Percentiles rank a stretch among this genome's conserved stretches.
Evolutionary conservation across 2,113 vertebrate genomes (phyloP).

Genomic region (Castor canadensis): DNA sequence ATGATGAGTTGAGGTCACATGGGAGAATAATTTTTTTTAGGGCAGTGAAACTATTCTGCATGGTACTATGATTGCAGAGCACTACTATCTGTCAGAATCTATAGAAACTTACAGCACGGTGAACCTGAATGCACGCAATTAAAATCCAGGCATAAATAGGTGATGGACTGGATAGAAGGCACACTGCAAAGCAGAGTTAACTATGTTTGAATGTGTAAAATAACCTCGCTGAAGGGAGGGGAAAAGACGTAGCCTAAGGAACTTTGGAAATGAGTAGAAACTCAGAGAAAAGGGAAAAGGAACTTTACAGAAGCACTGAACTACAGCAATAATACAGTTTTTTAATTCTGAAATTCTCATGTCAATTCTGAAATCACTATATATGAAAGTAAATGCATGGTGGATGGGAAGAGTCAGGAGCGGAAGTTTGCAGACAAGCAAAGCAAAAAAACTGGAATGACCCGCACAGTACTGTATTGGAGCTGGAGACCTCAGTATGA

Average conservation of each 20-base stretch:
- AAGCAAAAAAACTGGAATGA: background rate
- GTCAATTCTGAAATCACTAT: background rate
- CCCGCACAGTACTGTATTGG: rapidly evolving
- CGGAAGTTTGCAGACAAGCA: background rate
- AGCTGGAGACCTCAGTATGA: background rate
- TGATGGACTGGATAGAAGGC: background rate
- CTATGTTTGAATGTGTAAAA: background rate
- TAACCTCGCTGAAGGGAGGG: background rate
- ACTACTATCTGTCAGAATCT: background rate
- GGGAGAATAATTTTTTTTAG: background rate
- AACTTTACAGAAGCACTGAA: background rate
- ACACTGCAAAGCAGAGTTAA: background rate
- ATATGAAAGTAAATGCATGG: background rate
- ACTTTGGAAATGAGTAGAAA: background rate
- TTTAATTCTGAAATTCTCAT: background rate
- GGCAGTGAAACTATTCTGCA: background rate
- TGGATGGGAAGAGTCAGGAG: background rate
- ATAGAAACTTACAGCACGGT: background rate
- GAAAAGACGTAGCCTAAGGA: background rate
- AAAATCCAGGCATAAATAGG: background rate
- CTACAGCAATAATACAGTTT: background rate
- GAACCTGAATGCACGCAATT: background rate
- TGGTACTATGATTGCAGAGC: background rate
- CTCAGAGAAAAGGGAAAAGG: background rate
- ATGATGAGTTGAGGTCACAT: background rate